Percentiles rank a stretch among this genome's conserved stretches.
Conservation (phyloP, 2,888 invertebrate genomes). For the Ectobius pallidus region DNA sequence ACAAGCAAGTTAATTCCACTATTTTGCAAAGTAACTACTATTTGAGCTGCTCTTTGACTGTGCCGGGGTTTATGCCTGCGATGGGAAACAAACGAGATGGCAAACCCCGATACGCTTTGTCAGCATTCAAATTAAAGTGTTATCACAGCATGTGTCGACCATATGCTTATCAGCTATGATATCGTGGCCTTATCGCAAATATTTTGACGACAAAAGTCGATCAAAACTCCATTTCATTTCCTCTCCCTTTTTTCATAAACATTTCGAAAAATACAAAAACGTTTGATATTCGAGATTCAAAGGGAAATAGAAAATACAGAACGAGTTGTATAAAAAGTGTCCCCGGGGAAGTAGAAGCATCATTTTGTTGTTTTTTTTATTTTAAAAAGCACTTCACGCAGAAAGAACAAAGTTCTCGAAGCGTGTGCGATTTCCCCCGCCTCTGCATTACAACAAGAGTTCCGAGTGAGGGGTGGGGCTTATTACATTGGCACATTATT, state of each 20-base stretch:
- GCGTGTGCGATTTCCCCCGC: neutral
- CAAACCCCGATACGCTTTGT: neutral
- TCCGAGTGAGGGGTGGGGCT: neutral
- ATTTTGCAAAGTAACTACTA: too few relatives aligned
- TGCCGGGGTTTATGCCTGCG: too few relatives aligned
- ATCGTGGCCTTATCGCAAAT: neutral
- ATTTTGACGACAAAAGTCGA: neutral
- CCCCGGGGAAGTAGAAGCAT: neutral
- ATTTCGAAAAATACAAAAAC: neutral
- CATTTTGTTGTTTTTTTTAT: neutral
- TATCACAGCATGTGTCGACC: neutral
- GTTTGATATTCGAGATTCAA: slow-evolving; percentile 2
- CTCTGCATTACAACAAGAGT: too few relatives aligned
- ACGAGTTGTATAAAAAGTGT: neutral
- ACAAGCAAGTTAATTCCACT: too few relatives aligned
- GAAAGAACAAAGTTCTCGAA: slow-evolving; percentile 1
- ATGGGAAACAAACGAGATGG: neutral
- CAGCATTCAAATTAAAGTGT: neutral
- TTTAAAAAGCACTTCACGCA: neutral
- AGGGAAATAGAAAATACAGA: slow-evolving; percentile 16
- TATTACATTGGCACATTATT: neutral
- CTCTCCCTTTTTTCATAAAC: neutral
- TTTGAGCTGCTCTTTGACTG: too few relatives aligned
- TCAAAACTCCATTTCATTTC: neutral
- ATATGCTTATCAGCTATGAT: neutral